These are phyloP conservation scores for Pentalonia nigronervosa DNA, from an alignment of 1,140 invertebrate species.

Conservation along the genomic window DNA sequence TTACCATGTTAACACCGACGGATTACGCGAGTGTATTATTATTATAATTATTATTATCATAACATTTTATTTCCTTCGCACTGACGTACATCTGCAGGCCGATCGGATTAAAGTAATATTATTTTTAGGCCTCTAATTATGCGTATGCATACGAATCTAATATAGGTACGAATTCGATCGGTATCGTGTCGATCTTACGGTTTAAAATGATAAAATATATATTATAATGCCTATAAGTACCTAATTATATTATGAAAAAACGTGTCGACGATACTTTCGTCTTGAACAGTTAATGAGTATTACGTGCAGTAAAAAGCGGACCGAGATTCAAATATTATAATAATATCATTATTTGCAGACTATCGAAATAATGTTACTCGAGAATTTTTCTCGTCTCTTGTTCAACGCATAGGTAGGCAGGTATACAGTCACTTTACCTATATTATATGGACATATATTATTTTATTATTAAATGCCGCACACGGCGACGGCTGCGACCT, in stretches of 20 bases:
- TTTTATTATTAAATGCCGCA: background rate
- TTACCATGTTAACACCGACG: conserved; percentile 2
- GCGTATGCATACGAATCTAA: background rate
- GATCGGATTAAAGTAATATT: background rate
- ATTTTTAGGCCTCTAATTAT: background rate
- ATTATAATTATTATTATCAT: conserved; percentile 4
- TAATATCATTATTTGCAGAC: no score
- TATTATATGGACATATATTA: background rate
- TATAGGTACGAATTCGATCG: background rate
- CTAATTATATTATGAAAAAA: no score
- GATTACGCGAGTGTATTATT: background rate
- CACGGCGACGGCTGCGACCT: background rate
- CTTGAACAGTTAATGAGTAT: no score
- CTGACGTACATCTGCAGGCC: background rate
- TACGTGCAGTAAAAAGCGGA: no score
- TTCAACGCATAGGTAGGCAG: no score
- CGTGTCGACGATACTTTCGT: no score
- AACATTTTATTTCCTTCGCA: background rate
- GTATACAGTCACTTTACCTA: background rate
- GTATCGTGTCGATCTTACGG: background rate
- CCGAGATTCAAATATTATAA: no score
- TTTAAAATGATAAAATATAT: background rate
- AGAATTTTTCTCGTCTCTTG: background rate
- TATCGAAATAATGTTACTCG: background rate
- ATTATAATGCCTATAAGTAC: background rate